Percentiles rank a stretch among this genome's conserved stretches.
Evolutionary conservation across 1,140 invertebrate genomes (phyloP).

Genomic region (Monomorium pharaonis): DNA sequence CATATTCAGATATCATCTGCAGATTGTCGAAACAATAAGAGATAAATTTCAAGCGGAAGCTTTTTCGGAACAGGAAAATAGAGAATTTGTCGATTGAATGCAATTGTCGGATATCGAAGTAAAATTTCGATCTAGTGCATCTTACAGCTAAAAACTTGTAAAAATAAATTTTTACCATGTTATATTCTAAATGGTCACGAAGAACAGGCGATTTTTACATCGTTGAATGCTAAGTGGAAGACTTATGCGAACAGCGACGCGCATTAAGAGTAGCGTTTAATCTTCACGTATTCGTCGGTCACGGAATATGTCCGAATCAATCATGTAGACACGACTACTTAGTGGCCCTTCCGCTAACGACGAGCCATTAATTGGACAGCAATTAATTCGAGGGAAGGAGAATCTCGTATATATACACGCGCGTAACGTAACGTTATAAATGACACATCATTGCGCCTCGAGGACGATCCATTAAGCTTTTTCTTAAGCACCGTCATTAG

Average conservation of each 20-base stretch:
- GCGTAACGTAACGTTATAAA: constrained; percentile 75
- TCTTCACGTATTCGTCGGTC: constrained; percentile 26
- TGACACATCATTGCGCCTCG: constrained; percentile 73
- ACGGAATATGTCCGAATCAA: constrained; percentile 50
- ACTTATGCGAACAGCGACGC: neutral
- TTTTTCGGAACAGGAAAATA: neutral
- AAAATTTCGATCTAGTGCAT: neutral
- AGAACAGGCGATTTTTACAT: neutral
- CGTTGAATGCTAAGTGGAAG: neutral
- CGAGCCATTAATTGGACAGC: constrained; percentile 75
- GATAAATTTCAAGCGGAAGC: neutral
- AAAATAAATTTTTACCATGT: neutral
- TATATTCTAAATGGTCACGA: neutral
- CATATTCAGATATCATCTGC: neutral
- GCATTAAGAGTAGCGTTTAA: constrained; percentile 44
- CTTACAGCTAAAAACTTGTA: neutral
- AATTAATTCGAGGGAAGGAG: constrained; percentile 75
- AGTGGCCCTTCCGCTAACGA: constrained; percentile 59
- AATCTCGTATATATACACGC: constrained; percentile 56
- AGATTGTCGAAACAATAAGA: neutral
- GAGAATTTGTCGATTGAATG: neutral
- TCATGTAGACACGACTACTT: constrained; percentile 40
- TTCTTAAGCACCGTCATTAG: constrained; percentile 72
- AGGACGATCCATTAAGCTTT: constrained; percentile 75
- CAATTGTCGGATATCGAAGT: neutral